Conservation (phyloP, 2,113 vertebrate genomes). For the Heterotis niloticus region DNA sequence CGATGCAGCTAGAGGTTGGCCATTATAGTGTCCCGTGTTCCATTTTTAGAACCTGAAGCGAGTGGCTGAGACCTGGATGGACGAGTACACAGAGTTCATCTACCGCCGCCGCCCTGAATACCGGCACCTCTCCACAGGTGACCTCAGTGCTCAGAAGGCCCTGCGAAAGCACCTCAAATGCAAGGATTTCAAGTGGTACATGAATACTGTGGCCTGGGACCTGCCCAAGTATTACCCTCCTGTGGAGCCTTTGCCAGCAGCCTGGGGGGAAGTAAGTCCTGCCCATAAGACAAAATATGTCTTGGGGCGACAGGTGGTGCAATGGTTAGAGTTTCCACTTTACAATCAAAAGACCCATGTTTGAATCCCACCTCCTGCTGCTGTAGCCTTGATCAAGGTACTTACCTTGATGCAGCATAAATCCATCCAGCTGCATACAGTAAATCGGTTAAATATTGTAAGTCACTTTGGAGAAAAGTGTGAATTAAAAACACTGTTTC, state of each 20-base stretch:
- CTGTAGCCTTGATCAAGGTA: no score
- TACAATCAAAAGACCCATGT: no score
- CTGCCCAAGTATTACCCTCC: constrained; percentile 82
- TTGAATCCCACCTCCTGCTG: no score
- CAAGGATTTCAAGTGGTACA: constrained; percentile 90
- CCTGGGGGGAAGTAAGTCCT: constrained; percentile 82
- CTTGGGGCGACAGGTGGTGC: no score
- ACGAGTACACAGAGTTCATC: constrained; percentile 82
- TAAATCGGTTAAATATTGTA: no score
- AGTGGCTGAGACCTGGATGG: constrained; percentile 88
- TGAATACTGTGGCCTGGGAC: constrained; percentile 84
- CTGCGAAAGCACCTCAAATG: constrained; percentile 80
- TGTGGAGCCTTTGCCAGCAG: constrained; percentile 78
- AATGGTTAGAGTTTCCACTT: no score
- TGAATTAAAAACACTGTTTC: no score
- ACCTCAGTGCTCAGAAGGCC: constrained; percentile 80
- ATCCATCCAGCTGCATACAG: no score
- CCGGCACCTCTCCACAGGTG: constrained; percentile 81
- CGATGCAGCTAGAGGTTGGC: neutral
- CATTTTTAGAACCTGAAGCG: constrained; percentile 77
- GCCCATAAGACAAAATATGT: neutral
- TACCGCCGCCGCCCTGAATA: constrained; percentile 83
- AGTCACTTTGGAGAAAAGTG: no score
- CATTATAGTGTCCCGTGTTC: neutral
- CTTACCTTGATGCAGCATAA: no score